These are phyloP conservation scores for Archaeoteleia sp. DNA, from an alignment of 2,888 invertebrate genomes.

Conservation along the genomic window DNA sequence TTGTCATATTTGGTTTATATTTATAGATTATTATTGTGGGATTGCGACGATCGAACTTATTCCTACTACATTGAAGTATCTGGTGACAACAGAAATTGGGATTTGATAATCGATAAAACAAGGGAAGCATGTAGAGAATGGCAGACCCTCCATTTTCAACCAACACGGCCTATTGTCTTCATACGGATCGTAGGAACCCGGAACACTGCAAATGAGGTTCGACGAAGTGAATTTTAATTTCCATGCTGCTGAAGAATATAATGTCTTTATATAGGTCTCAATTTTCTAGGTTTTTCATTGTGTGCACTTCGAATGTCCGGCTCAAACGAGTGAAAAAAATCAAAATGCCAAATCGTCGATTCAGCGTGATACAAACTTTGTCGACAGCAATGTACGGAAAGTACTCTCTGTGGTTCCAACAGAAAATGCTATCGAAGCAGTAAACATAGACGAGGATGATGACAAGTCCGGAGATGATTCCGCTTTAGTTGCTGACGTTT, in stretches of 20 bases:
- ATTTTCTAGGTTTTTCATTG: slow-evolving; percentile 93
- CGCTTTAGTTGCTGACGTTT: slow-evolving; percentile 47
- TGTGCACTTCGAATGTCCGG: slow-evolving; percentile 98
- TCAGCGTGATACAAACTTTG: slow-evolving; percentile 53
- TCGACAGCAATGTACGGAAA: slow-evolving; percentile 7
- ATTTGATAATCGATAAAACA: slow-evolving; percentile 90
- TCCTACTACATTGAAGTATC: slow-evolving; percentile 97
- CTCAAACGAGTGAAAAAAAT: slow-evolving; percentile 76
- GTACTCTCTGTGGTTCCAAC: slow-evolving; percentile 54
- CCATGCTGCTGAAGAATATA: no score
- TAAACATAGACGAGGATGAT: slow-evolving; percentile 66
- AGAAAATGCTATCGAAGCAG: slow-evolving; percentile 69
- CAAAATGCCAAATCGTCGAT: slow-evolving; percentile 56
- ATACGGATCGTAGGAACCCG: slow-evolving; percentile 96
- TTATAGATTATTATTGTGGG: slow-evolving; percentile 91
- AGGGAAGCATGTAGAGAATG: slow-evolving; percentile 93
- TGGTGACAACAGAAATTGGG: slow-evolving; percentile 94
- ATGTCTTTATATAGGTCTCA: no score
- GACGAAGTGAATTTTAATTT: no score
- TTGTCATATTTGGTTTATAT: slow-evolving; percentile 2
- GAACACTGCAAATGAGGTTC: slow-evolving; percentile 97
- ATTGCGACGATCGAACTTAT: slow-evolving; percentile 96
- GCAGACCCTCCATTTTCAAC: slow-evolving; percentile 90
- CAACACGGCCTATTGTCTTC: slow-evolving; percentile 90
- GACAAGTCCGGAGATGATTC: slow-evolving; percentile 55